Evolutionary conservation across 1,140 invertebrate species (phyloP), one percentile per base, ranked within the genome.

Genomic region (Eulimnadia texana): DNA sequence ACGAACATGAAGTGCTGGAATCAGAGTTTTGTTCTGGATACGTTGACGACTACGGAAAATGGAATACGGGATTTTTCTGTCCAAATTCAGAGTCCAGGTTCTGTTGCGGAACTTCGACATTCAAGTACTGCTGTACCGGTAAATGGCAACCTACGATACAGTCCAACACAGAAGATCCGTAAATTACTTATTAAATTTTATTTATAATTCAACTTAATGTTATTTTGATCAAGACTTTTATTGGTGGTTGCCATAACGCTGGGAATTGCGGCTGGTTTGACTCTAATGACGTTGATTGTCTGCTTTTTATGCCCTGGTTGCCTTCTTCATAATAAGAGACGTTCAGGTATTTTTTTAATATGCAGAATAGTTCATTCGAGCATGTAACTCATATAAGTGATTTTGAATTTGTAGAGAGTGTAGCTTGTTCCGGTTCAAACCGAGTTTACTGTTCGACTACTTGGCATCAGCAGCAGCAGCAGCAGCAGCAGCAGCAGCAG

Each of bases 41-140:
- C 63, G 67, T 68, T 6, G 75, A 77, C 61, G 64, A 63, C 24
- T 70, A 71, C 58, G 73, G 73, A n/a, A 72, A 74, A 60, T 77
- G 75, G 75, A 76, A 76, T 64, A 76, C 70, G 24, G 75, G 75
- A 0, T 77, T 77, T 62, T 71, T 73, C 50, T 77, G 75, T 64
- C 75, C 75, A 16, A 64, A 66, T n/a, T 68, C 66, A 11, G 66
- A 72, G 23, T 66, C 69, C 16, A 68, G 73, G 6, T 74, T 70
- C 60, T 77, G 75, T 65, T 77, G 75, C 60, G 75, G 75, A 16
- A 72, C 70, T 11, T 61, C 64, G 6, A 68, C 68, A 20, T 71
- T 69, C 63, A 73, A 74, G 66, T 75, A 75, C 61, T 75, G 74
- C 64, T 75, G 73, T 58, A 72, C 68, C 22, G 58, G 29, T 10